A percentile compares a stretch with the other conserved stretches of the same genome.
Evolutionary conservation across 2,797 vertebrate genomes (phyloP).

Genomic region (Cottoperca gobio): DNA sequence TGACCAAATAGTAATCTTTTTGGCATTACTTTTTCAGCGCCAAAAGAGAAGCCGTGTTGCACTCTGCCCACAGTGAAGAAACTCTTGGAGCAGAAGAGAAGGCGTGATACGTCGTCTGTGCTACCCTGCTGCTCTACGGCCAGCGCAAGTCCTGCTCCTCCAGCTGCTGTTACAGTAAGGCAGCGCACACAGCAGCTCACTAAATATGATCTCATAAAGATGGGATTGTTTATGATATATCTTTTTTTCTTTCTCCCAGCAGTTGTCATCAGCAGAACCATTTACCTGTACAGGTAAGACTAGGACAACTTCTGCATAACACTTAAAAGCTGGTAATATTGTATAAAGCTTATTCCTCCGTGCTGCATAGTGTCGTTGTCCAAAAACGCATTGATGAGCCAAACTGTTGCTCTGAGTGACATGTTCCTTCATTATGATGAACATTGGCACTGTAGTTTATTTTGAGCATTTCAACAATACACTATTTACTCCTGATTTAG

Average conservation of each 20-base stretch:
- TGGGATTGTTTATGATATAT: background rate
- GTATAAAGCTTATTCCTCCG: background rate
- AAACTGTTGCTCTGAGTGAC: background rate
- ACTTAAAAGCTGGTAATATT: background rate
- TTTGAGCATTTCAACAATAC: background rate
- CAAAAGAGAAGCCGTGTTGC: slow-evolving; percentile 88
- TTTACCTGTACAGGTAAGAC: slow-evolving; percentile 77
- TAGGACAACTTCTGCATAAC: background rate
- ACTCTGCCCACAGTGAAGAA: slow-evolving; percentile 92
- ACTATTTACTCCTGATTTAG: background rate
- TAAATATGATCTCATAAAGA: background rate
- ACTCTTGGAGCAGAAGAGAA: slow-evolving; percentile 92
- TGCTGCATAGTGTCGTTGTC: background rate
- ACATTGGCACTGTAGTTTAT: background rate
- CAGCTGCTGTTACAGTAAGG: slow-evolving; percentile 78
- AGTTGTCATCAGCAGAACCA: slow-evolving; percentile 69
- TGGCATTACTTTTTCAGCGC: slow-evolving; percentile 65
- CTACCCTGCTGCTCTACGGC: slow-evolving; percentile 67
- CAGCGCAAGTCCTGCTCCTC: slow-evolving; percentile 67
- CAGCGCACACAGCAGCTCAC: background rate
- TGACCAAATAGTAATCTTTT: background rate
- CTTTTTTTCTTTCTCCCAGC: slow-evolving; percentile 24
- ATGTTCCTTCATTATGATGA: background rate
- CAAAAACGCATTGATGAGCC: background rate
- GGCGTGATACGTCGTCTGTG: slow-evolving; percentile 82